Percentiles rank a stretch among this genome's conserved stretches.
Conservation (phyloP, 2,113 vertebrate genomes). For the Campylorhamphus procurvoides region DNA sequence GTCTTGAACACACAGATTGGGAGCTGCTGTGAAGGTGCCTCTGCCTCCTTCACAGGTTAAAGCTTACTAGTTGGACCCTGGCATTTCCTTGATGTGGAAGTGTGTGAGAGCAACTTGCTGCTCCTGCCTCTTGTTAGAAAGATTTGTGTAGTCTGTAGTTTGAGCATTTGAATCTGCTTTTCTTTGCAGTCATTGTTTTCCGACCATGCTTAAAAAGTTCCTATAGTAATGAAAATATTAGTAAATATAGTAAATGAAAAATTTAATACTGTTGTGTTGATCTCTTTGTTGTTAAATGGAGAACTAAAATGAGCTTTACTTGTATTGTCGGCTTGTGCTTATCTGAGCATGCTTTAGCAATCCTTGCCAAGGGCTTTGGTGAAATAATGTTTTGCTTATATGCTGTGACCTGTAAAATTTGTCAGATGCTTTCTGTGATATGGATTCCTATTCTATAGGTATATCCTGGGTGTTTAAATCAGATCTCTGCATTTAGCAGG, state of each 20-base stretch:
- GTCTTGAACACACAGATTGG: not conserved
- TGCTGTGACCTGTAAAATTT: not conserved
- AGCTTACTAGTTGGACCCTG: not conserved
- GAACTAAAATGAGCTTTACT: not conserved
- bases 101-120: not conserved
- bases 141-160: not conserved
- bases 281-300: not conserved
- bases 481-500: not conserved
- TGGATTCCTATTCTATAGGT: fast-evolving
- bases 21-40: not conserved
- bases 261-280: not conserved
- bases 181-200: not conserved
- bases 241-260: not conserved
- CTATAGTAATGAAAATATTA: not conserved
- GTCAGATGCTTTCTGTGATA: not conserved
- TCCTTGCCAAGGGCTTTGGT: not conserved
- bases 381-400: not conserved
- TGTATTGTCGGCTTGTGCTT: not conserved
- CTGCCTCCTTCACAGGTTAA: not conserved
- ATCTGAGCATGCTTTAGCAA: not conserved
- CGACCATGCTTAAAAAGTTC: not conserved
- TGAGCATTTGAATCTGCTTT: not conserved
- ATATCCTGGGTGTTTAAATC: not conserved
- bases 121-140: not conserved
- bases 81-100: not conserved